phyloP scores from a whole-genome alignment of 1,140 invertebrate species.

The Caenorhabditis briggsae region DNA sequence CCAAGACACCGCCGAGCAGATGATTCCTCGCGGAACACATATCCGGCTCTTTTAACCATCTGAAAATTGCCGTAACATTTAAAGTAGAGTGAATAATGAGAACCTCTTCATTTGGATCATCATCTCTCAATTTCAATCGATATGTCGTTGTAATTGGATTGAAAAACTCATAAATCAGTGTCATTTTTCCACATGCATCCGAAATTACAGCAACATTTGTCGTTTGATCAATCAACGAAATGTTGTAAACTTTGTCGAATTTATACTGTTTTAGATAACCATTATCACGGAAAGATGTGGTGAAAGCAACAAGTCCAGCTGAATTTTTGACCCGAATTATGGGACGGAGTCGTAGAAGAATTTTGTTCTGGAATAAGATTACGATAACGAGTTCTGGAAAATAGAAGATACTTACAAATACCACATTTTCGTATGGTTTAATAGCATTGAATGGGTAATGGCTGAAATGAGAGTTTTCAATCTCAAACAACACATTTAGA shows the following conservation, averaged over 20 bases:
- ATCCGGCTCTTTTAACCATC: conserved; percentile 33
- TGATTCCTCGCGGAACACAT: conserved; percentile 36
- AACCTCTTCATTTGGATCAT: conserved; percentile 43
- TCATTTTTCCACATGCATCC: conserved; percentile 32
- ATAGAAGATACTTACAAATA: neutral
- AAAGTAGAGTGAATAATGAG: neutral
- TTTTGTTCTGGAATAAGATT: conserved; percentile 1
- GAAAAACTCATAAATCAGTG: conserved; percentile 22
- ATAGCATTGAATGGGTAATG: conserved; percentile 31
- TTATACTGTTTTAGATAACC: neutral
- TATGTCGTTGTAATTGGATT: conserved; percentile 20
- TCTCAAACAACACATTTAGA: too few species aligned
- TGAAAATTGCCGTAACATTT: neutral
- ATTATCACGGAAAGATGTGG: neutral
- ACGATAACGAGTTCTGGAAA: neutral
- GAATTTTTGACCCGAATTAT: neutral
- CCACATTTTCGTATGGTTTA: neutral
- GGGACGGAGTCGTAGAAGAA: conserved; percentile 19
- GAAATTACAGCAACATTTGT: conserved; percentile 18
- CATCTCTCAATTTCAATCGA: conserved; percentile 10
- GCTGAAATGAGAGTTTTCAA: neutral
- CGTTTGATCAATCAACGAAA: conserved; percentile 16
- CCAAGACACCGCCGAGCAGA: conserved; percentile 34
- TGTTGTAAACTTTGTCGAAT: conserved; percentile 45
- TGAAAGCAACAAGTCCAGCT: conserved; percentile 16